A percentile compares a stretch with the other conserved stretches of the same genome.
These are phyloP conservation scores for Myotis daubentonii DNA, from an alignment of 2,797 vertebrate genomes.

Conservation along the genomic window DNA sequence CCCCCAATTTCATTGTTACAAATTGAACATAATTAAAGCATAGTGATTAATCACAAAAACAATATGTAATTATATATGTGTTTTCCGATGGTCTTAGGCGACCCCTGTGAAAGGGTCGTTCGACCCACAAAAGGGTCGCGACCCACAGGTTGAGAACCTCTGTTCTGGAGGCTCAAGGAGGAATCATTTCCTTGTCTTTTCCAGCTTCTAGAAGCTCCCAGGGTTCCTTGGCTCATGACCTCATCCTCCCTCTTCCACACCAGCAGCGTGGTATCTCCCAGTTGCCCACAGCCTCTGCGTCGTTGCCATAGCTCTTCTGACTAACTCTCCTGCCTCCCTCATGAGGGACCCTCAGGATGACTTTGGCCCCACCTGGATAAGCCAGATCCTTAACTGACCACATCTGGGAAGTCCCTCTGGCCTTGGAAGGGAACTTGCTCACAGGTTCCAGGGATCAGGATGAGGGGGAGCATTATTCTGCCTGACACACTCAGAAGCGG, in stretches of 20 bases:
- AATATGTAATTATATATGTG: no score
- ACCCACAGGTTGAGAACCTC: no score
- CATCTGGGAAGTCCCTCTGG: background rate
- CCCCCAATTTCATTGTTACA: no score
- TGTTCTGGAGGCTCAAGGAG: background rate
- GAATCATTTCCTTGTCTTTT: background rate
- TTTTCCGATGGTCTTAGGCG: no score
- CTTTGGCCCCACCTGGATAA: background rate
- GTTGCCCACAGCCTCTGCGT: background rate
- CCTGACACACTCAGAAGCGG: background rate
- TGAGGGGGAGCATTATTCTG: background rate
- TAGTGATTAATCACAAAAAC: no score
- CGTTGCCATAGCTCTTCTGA: background rate
- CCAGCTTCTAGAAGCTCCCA: background rate
- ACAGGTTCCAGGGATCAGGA: background rate
- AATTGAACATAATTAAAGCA: no score
- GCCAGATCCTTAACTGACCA: background rate
- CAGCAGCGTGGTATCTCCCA: fast-evolving
- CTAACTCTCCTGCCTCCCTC: background rate
- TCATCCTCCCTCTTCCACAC: background rate
- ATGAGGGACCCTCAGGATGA: background rate
- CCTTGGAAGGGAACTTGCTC: fast-evolving
- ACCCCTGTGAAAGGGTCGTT: no score
- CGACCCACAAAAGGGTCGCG: no score
- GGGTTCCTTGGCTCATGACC: background rate